These are phyloP conservation scores for Gymnobelideus leadbeateri DNA, from an alignment of 2,113 vertebrate species.

Conservation along the genomic window DNA sequence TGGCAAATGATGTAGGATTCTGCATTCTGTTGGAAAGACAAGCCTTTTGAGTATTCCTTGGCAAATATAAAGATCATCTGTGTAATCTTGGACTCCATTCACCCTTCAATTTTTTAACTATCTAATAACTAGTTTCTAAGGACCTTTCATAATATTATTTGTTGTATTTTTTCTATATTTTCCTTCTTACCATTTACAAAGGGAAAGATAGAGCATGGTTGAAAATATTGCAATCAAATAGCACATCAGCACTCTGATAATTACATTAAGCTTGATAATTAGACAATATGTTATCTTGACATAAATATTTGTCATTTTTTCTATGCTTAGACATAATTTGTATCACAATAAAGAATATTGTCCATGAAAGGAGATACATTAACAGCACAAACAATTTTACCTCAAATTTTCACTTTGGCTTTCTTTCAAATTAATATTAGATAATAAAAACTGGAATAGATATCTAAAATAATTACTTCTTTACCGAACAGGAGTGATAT, in stretches of 20 bases:
- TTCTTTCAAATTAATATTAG: not conserved
- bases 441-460: not conserved
- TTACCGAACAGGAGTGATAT: not conserved
- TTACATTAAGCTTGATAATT: not conserved
- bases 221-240: not conserved
- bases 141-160: not conserved
- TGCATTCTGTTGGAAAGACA: not conserved
- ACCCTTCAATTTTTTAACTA: not conserved
- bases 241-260: not conserved
- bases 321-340: not conserved
- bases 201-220: not conserved
- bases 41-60: not conserved
- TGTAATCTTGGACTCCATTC: not conserved
- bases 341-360: not conserved
- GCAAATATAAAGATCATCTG: not conserved
- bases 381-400: not conserved
- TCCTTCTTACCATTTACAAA: not conserved
- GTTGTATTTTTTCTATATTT: not conserved
- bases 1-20: not conserved
- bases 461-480: not conserved
- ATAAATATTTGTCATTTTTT: not conserved
- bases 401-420: not conserved
- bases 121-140: not conserved
- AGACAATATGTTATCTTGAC: not conserved
- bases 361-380: not conserved